These are phyloP conservation scores for Brachirus orientalis DNA, from an alignment of 2,113 vertebrate genomes.

Conservation along the genomic window DNA sequence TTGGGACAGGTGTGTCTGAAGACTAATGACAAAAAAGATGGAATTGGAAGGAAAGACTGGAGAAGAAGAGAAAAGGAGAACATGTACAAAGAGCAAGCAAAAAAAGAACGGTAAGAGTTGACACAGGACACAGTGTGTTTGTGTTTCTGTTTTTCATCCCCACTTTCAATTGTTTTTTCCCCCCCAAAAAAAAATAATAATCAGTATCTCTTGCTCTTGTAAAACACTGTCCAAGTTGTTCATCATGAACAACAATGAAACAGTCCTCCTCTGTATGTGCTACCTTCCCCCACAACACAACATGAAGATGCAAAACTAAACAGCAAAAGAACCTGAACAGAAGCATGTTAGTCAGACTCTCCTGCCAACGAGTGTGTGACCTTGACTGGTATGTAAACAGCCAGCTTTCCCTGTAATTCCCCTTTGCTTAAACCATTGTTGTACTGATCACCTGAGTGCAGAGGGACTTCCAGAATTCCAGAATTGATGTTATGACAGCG, in stretches of 20 bases:
- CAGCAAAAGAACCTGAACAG: conserved; percentile 41
- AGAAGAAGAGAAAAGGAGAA: conserved; percentile 11
- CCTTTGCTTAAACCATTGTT: conserved; percentile 7
- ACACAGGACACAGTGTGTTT: too few species aligned
- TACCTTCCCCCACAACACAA: conserved; percentile 19
- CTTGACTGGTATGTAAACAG: conserved; percentile 12
- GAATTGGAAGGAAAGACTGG: neutral
- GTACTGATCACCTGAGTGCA: conserved; percentile 8
- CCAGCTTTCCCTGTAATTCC: conserved; percentile 8
- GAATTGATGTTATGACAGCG: conserved; percentile 23
- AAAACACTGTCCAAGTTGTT: conserved; percentile 30
- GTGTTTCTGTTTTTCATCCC: conserved; percentile 29
- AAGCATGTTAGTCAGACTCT: conserved; percentile 6
- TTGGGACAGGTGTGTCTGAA: conserved; percentile 54
- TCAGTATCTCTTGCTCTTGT: conserved; percentile 24
- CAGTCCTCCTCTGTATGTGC: neutral
- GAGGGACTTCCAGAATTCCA: conserved; percentile 5
- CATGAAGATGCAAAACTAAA: conserved; percentile 25
- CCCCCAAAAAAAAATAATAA: conserved; percentile 1
- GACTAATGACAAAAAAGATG: conserved; percentile 16
- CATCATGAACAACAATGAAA: conserved; percentile 29
- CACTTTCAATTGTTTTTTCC: conserved; percentile 32
- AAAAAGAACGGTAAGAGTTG: neutral
- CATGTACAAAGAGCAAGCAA: neutral
- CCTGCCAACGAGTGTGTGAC: neutral